phyloP scores from a whole-genome alignment of 2,888 invertebrate species.

The Dryomyza anilis region DNA sequence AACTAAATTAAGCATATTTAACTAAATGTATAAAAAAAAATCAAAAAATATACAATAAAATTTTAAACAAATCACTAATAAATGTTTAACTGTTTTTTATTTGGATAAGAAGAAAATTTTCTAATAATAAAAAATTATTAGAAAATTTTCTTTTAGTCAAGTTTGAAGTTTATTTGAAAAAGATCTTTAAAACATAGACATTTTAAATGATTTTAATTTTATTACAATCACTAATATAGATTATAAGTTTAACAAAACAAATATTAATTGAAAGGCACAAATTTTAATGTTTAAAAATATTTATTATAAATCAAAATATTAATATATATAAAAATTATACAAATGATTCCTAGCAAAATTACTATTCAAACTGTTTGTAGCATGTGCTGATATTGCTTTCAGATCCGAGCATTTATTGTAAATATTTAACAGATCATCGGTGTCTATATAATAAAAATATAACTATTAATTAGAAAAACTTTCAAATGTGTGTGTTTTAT shows the following conservation, averaged over 20 bases:
- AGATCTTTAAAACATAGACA: neutral
- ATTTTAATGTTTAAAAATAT: neutral
- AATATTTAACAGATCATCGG: conserved; percentile 8
- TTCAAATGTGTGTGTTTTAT: too few relatives aligned
- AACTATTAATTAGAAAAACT: conserved; percentile 8
- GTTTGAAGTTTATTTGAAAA: neutral
- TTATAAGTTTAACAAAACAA: too few relatives aligned
- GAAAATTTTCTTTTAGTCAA: neutral
- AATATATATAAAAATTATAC: neutral
- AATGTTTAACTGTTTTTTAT: neutral
- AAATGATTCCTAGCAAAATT: neutral
- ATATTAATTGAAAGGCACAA: too few relatives aligned
- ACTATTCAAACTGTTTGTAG: too few relatives aligned
- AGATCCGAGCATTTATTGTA: conserved; percentile 15
- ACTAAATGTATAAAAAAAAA: conserved; percentile 2
- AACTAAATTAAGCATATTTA: neutral
- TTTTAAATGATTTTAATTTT: too few relatives aligned
- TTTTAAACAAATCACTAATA: neutral
- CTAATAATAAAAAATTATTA: too few relatives aligned
- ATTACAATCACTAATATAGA: too few relatives aligned
- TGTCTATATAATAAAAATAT: conserved; percentile 18
- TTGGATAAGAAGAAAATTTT: too few relatives aligned
- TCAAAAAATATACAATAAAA: too few relatives aligned
- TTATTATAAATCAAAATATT: neutral
- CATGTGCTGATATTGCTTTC: too few relatives aligned